These are phyloP conservation scores for Myotis pilosus DNA, from an alignment of 2,797 vertebrate species.

Conservation along the genomic window DNA sequence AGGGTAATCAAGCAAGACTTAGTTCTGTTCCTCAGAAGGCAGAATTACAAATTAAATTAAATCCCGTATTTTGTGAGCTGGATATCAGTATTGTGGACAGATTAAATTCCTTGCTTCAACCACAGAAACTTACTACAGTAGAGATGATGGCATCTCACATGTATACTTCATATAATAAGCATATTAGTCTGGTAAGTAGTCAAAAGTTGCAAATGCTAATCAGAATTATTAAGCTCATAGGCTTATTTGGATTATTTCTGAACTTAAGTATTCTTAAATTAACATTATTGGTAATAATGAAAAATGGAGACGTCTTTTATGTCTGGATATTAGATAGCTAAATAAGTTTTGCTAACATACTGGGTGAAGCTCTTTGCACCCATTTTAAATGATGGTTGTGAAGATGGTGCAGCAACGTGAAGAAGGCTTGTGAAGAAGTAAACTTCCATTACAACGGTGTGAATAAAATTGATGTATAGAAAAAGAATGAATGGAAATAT, in stretches of 20 bases:
- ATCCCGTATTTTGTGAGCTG: conserved; percentile 89
- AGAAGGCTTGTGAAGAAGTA: neutral
- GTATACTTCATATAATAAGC: conserved; percentile 97
- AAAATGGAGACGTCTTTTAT: neutral
- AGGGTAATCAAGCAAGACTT: conserved; percentile 95
- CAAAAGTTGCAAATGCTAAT: neutral
- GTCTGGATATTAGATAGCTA: neutral
- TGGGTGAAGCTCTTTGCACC: neutral
- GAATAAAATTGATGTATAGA: neutral
- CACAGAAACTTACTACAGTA: conserved; percentile 93
- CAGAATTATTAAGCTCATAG: neutral
- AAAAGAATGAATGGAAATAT: neutral
- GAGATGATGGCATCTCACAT: conserved; percentile 99
- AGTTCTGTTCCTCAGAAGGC: conserved; percentile 95
- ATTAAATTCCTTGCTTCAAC: conserved; percentile 96
- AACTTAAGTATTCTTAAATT: conserved; percentile 7
- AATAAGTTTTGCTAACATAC: neutral
- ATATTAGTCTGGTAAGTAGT: conserved; percentile 93
- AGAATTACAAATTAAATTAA: conserved; percentile 93
- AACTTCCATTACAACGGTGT: neutral
- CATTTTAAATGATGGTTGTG: neutral
- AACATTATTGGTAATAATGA: conserved; percentile 39
- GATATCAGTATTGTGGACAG: conserved; percentile 99
- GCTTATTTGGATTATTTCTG: neutral
- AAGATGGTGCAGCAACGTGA: neutral